A percentile compares a stretch with the other conserved stretches of the same genome.
Conservation (phyloP, 2,888 invertebrate species). For the Acanthosepion esculentum region DNA sequence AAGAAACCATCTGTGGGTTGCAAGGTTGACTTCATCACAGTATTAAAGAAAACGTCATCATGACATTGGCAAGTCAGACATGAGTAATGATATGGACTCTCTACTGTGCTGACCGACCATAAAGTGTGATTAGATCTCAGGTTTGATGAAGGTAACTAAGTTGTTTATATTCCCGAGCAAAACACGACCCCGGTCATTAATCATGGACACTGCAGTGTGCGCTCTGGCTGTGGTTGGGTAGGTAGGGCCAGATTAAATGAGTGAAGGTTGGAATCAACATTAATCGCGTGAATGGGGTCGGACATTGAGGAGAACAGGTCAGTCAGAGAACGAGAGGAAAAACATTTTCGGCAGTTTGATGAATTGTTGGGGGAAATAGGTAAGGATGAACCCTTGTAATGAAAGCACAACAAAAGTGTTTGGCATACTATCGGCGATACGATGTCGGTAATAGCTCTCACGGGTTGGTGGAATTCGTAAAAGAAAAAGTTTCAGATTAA, state of each 20-base stretch:
- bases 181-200: not conserved
- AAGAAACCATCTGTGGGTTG: not conserved
- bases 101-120: not conserved
- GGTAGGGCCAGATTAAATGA: not conserved
- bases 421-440: not conserved
- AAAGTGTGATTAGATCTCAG: not conserved
- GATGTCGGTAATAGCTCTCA: no score
- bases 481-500: no score
- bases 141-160: not conserved
- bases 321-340: not conserved
- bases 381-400: not conserved
- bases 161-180: not conserved
- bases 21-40: not conserved
- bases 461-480: no score
- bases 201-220: not conserved
- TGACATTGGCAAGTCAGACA: not conserved
- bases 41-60: not conserved
- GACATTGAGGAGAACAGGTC: slow-evolving; percentile 1
- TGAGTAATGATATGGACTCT: not conserved
- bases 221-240: not conserved
- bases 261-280: not conserved
- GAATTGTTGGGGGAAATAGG: not conserved
- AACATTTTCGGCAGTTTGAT: not conserved
- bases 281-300: slow-evolving; percentile 20
- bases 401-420: not conserved